phyloP scores from a whole-genome alignment of 2,797 vertebrate species.

The Spinibarbus caldwelli region DNA sequence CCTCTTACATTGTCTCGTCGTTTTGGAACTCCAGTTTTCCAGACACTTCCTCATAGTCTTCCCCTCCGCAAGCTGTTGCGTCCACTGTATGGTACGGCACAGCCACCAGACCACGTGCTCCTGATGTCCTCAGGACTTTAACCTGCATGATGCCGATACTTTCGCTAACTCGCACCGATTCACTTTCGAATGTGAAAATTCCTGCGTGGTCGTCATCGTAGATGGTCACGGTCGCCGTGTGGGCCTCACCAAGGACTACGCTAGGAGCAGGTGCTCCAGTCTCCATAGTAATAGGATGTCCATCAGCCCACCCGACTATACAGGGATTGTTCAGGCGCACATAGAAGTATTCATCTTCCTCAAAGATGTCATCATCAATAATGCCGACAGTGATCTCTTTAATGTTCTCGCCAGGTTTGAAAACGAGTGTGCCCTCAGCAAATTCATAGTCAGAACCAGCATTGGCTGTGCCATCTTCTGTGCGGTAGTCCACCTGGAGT shows the following conservation, averaged over 20 bases:
- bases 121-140: constrained; percentile 79
- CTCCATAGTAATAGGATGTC: constrained; percentile 69
- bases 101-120: constrained; percentile 78
- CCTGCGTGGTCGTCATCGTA: constrained; percentile 88
- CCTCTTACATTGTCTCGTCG: constrained; percentile 85
- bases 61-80: constrained; percentile 78
- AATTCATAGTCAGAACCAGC: constrained; percentile 88
- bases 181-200: constrained; percentile 83
- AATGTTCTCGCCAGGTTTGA: constrained; percentile 81
- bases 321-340: constrained; percentile 84
- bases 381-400: constrained; percentile 85
- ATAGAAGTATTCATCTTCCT: constrained; percentile 87
- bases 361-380: constrained; percentile 88
- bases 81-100: constrained; percentile 81
- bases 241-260: constrained; percentile 78
- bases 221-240: constrained; percentile 85
- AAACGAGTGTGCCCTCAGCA: constrained; percentile 83
- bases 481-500: constrained; percentile 83
- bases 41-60: constrained; percentile 80
- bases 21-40: constrained; percentile 88
- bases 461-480: constrained; percentile 86
- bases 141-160: constrained; percentile 77
- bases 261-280: constrained; percentile 64
- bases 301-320: constrained; percentile 73
- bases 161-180: constrained; percentile 78